Evolutionary conservation across 2,113 vertebrate genomes (phyloP).

Genomic region (Macaca fascicularis): DNA sequence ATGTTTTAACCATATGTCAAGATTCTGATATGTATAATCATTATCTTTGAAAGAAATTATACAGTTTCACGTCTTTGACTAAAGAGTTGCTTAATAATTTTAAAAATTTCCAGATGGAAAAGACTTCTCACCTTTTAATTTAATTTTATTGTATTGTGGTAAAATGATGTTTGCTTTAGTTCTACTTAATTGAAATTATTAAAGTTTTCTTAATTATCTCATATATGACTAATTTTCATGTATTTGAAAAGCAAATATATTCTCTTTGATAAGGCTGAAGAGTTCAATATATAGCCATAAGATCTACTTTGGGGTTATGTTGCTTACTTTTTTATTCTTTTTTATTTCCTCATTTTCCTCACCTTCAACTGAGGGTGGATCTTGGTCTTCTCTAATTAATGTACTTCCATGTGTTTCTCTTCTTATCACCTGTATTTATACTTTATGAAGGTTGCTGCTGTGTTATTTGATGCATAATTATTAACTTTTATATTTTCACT

Average conservation of each 20-base stretch:
- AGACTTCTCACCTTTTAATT: not conserved
- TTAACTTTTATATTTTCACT: not conserved
- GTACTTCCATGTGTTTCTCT: not conserved
- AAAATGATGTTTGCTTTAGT: not conserved
- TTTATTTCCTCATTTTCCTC: not conserved
- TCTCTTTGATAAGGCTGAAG: slow-evolving; percentile 4
- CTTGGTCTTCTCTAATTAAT: not conserved
- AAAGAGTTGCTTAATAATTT: not conserved
- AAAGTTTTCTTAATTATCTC: slow-evolving; percentile 11
- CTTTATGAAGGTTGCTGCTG: not conserved
- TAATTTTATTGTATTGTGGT: not conserved
- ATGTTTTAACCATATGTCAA: not conserved
- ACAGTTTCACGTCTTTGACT: not conserved
- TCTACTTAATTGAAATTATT: not conserved
- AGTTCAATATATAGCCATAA: not conserved
- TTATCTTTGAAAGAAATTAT: not conserved
- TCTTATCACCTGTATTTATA: not conserved
- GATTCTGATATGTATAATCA: not conserved
- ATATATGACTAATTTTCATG: not conserved
- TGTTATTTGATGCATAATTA: not conserved
- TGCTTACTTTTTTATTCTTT: not conserved
- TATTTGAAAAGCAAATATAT: not conserved
- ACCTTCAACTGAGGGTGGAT: not conserved
- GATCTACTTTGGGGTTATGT: not conserved
- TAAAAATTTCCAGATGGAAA: not conserved